Base-by-base conservation (phyloP, 2,113 vertebrate genomes). In the Python bivittatus region DNA sequence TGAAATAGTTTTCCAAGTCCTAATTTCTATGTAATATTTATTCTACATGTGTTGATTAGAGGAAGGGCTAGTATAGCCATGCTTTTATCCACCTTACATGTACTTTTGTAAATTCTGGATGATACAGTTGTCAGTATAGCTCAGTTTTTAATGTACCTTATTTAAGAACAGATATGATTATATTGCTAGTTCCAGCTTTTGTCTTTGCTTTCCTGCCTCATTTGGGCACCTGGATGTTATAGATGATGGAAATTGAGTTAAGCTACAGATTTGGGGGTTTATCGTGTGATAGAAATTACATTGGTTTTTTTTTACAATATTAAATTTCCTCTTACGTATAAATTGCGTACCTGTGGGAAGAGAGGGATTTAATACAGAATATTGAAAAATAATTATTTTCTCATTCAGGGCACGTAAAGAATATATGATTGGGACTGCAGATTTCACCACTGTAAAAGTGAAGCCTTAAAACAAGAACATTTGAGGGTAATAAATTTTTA, bases 341-440 rank as follows among this genome's bases (percentile, higher is more conserved):
- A 83, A 88, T 83, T 79, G 25, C 86, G n/a, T 79, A 3, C 9
- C 44, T 48, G 25, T 83, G 85, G 15, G 15, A 57, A 23, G 17
- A 27, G 64, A 88, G 5, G 52, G 88, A 42, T 79, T 79, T 79
- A 22, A 13, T 42, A 2, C 22, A 86, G 52, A 86, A 53, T 85
- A 53, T 29, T 86, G n/a, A 20, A 27, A 27, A 79, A 54, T 88
- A 58, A 84, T 86, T 86, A 83, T 84, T 44, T 88, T 88, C 4
- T 83, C 44, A 88, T 88, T 88, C 88, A 92, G 91, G 86, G 0
- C 68, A 84, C 29, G 8, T 11, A 92, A 92, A 27, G 68, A 84
- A 29, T 33, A 84, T 33, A 92, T 92, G 91, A 86, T 92, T 60
- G 91, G 91, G 58, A 23, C 52, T 60, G 86, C 91, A 89, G 91